phyloP scores from a whole-genome alignment of 2,113 vertebrate species.

The Oncorhynchus clarkii region DNA sequence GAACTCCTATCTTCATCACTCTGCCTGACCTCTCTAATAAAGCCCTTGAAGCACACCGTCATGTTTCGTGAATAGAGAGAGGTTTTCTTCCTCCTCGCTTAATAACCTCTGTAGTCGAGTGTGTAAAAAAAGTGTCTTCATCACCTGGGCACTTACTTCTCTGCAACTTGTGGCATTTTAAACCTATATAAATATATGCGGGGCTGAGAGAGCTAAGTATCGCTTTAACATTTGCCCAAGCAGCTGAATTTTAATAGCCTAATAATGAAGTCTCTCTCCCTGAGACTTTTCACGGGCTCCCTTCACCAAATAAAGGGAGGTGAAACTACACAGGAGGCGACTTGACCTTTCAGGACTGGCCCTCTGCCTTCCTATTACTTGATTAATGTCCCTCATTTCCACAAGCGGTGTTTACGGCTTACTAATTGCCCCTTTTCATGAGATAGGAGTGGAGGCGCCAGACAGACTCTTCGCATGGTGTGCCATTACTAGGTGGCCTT shows the following conservation, averaged over 20 bases:
- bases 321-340: not conserved
- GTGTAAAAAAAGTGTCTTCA: slow-evolving; percentile 2
- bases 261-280: slow-evolving; percentile 9
- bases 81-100: not conserved
- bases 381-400: slow-evolving; percentile 51
- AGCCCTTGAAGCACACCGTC: slow-evolving; percentile 1
- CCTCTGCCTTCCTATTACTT: slow-evolving; percentile 20
- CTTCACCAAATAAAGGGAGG: not conserved
- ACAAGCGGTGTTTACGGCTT: slow-evolving; percentile 36
- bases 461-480: slow-evolving; percentile 20
- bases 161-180: not conserved
- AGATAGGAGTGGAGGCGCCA: slow-evolving; percentile 21
- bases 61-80: slow-evolving; percentile 13
- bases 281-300: not conserved
- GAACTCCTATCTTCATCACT: not conserved
- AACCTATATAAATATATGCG: not conserved
- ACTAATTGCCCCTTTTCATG: slow-evolving; percentile 29
- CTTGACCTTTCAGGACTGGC: not conserved
- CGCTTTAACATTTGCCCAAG: slow-evolving; percentile 6
- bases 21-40: slow-evolving; percentile 2
- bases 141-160: not conserved
- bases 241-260: slow-evolving; percentile 28
- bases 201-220: not conserved
- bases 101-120: slow-evolving; percentile 9
- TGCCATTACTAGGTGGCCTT: not conserved